These are phyloP conservation scores for Stenodema calcarata DNA, from an alignment of 2,888 invertebrate species.

Conservation along the genomic window DNA sequence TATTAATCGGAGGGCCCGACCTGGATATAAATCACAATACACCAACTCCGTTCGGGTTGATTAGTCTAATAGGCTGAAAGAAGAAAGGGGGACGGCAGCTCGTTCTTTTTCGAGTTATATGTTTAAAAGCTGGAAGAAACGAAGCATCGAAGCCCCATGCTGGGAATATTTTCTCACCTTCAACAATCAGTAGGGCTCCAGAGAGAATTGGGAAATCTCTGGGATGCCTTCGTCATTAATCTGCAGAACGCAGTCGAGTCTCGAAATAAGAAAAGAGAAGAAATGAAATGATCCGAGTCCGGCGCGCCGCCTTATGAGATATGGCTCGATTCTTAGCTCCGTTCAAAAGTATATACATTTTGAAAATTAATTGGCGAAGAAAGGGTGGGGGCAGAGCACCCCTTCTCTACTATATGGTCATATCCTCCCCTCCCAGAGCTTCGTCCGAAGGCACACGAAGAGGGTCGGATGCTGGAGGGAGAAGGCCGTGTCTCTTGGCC, in stretches of 20 bases:
- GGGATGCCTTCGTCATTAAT: conserved; percentile 20
- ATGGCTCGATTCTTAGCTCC: not conserved
- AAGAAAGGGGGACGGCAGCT: not conserved
- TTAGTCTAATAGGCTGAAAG: conserved; percentile 40
- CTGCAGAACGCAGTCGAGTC: conserved; percentile 7
- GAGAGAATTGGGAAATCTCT: conserved; percentile 25
- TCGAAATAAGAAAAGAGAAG: not conserved
- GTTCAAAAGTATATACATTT: conserved; percentile 2
- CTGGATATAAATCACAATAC: conserved; percentile 45
- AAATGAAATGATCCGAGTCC: not conserved
- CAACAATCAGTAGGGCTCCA: not conserved
- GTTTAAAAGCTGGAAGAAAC: conserved; percentile 15
- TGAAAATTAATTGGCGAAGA: conserved; percentile 18
- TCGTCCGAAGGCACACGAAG: not conserved
- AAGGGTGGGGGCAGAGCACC: not conserved
- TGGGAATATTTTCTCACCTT: conserved; percentile 37
- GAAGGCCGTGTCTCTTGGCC: conserved; percentile 32
- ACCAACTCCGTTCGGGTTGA: conserved; percentile 42
- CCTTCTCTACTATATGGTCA: not conserved
- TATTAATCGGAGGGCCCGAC: conserved; percentile 41
- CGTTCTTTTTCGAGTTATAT: not conserved
- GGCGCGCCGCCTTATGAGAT: conserved; percentile 9
- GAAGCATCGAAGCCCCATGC: conserved; percentile 1
- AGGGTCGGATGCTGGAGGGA: not conserved
- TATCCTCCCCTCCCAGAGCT: not conserved